Base-by-base conservation (phyloP, 2,113 vertebrate species). In the Ceratotherium simum region DNA sequence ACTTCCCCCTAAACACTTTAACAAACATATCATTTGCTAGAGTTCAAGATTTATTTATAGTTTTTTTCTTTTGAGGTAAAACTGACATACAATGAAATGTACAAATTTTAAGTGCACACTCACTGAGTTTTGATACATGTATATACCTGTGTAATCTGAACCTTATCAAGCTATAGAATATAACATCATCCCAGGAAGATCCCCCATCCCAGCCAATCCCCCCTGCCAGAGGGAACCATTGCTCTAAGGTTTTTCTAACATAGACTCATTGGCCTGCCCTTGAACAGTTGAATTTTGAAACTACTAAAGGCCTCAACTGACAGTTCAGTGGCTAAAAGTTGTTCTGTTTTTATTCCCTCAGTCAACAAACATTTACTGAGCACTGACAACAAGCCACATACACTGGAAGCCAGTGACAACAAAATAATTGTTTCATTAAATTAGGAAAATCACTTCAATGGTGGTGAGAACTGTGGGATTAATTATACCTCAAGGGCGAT, bases 371-470 rank as follows among this genome's bases (percentile, higher is more conserved):
- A 96, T n/a, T 79, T 70, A 67, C 4, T 42, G 96, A 90, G 51
- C 58, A 79, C 16, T 23, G 80, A 91, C 31, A 78, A 36, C 16
- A 65, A 86, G 46, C 36, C 65, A 78, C 31, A 64, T 48, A 89
- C 42, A 93, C 31, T 75, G 31, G 79, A 88, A 96, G 46, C 58
- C n/a, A 96, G 75, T 78, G 42, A 90, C 58, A 93, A 93, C 48
- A 81, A 87, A 91, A 87, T 75, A 78, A 95, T 95, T 86, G 87
- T 90, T 93, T 89, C 91, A 95, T 96, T 97, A 97, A 95, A 96
- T 94, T 84, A 97, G 91, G 36, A 96, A 97, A 96, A 95, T 62
- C 75, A 81, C 82, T 87, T 96, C 64, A 89, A 7, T 46, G 42
- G 78, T 76, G 70, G 64, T 93, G 58, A 96, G 90, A 95, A 91